Evolutionary conservation across 1,140 invertebrate species (phyloP), one percentile per base, ranked within the genome.

Genomic region (Ooceraea biroi): DNA sequence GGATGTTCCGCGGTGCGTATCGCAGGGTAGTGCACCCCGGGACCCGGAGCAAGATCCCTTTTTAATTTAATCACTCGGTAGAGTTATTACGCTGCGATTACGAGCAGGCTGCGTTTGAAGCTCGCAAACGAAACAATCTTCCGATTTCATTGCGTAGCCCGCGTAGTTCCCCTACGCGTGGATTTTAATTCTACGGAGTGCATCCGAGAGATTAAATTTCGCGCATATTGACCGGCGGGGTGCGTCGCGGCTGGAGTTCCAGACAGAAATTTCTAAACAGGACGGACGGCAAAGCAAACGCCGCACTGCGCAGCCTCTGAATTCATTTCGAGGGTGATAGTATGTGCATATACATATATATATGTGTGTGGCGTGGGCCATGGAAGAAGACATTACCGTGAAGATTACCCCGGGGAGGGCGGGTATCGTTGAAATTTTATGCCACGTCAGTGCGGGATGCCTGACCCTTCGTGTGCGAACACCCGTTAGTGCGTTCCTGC

Each of bases 121-220:
- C 58, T 52, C 22, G 85, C 61, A 50, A 58, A 83, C 69, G 77
- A 63, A 71, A 87, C 85, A 83, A 86, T 86, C 57, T 78, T 86
- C 85, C 85, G 69, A 83, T 87, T 61, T 76, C 78, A 76, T 83
- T 83, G 80, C 69, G 77, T 48, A 22, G 17, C 61, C 52, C 36
- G 12, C 55, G 55, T n/a, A n/a, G n/a, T 25, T 72, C 22, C 25
- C 30, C 68, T 69, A 25, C 27, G 27, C 46, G 46, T 65, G 69
- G 71, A 83, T 88, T 88, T 88, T 88, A 88, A 88, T 88, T 88
- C 78, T 72, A 74, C 84, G 58, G 72, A 83, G 77, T 83, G 77
- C 87, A 57, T 82, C 76, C 83, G 44, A 69, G 77, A 88, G 87
- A 88, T 88, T 88, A 85, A 88, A 88, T 88, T 88, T 88, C 72